A percentile compares a stretch with the other conserved stretches of the same genome.
Evolutionary conservation across 2,797 vertebrate species (phyloP).

Genomic region (Ceyx erithaca): DNA sequence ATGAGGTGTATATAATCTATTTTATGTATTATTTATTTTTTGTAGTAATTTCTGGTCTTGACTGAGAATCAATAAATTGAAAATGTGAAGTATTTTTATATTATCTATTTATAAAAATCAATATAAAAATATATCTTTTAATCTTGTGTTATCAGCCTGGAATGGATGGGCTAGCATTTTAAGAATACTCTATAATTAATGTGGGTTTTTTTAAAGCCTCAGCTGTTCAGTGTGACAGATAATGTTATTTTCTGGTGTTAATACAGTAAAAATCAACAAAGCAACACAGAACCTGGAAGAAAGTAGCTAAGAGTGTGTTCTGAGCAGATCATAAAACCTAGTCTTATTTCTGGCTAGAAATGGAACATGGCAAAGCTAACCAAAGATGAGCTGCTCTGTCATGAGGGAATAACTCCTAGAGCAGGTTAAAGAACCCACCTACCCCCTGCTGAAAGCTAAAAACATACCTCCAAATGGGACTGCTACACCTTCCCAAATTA

Average conservation of each 20-base stretch:
- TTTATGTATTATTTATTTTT: constrained; percentile 60
- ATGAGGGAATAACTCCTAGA: background rate
- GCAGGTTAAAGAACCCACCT: background rate
- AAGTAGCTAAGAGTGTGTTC: background rate
- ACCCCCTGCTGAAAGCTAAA: background rate
- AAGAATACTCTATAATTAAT: background rate
- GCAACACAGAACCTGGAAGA: background rate
- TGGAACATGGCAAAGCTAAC: background rate
- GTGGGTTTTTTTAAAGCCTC: background rate
- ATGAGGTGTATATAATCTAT: constrained; percentile 19
- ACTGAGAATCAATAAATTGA: constrained; percentile 31
- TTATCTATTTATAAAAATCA: constrained; percentile 38
- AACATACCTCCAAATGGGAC: background rate
- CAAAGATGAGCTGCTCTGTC: background rate
- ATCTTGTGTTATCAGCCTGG: background rate
- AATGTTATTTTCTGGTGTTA: background rate
- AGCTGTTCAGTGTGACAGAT: background rate
- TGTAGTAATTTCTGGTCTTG: background rate
- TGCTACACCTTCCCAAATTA: background rate
- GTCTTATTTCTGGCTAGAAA: background rate
- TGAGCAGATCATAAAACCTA: background rate
- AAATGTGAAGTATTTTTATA: constrained; percentile 47
- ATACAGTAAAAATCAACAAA: background rate
- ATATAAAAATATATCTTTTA: constrained; percentile 23
- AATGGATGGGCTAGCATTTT: constrained; percentile 6